A percentile compares a stretch with the other conserved stretches of the same genome.
Conservation (phyloP, 1,140 invertebrate genomes). For the Macrostomum lignano region DNA sequence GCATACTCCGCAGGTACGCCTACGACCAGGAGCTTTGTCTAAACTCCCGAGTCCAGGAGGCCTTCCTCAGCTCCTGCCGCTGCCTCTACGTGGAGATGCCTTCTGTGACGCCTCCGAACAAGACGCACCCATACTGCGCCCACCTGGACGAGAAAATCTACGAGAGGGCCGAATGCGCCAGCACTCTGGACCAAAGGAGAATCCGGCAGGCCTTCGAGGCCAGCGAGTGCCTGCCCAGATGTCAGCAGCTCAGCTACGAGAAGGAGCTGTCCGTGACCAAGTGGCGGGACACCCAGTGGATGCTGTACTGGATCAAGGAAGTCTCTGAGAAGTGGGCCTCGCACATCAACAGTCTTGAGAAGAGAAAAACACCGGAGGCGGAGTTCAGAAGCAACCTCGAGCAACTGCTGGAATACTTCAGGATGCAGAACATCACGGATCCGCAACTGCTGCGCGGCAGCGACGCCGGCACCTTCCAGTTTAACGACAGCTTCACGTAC, state of each 20-base stretch:
- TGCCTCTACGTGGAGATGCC: constrained; percentile 1
- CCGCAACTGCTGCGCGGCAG: not conserved
- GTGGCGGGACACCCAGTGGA: constrained; percentile 3
- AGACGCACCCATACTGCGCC: constrained; percentile 2
- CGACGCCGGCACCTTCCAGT: not conserved
- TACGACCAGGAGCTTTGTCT: constrained; percentile 5
- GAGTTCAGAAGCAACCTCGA: no score
- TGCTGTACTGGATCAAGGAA: constrained; percentile 2
- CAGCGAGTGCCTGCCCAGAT: not conserved
- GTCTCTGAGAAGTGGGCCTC: no score
- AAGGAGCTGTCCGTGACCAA: constrained; percentile 2
- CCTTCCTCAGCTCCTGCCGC: not conserved
- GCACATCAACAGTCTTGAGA: no score
- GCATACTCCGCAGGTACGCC: not conserved
- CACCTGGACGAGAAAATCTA: constrained; percentile 1
- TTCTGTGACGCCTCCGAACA: not conserved
- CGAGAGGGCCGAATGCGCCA: not conserved
- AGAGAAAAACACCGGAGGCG: no score
- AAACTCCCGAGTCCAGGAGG: constrained; percentile 1
- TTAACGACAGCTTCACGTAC: constrained; percentile 3
- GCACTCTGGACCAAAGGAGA: no score
- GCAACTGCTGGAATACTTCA: not conserved
- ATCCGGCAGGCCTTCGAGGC: not conserved
- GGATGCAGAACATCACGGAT: not conserved
- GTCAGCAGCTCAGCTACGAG: not conserved